Evolutionary conservation across 2,113 vertebrate species (phyloP), one percentile per base, ranked within the genome.

Genomic region (Eolophus roseicapilla): DNA sequence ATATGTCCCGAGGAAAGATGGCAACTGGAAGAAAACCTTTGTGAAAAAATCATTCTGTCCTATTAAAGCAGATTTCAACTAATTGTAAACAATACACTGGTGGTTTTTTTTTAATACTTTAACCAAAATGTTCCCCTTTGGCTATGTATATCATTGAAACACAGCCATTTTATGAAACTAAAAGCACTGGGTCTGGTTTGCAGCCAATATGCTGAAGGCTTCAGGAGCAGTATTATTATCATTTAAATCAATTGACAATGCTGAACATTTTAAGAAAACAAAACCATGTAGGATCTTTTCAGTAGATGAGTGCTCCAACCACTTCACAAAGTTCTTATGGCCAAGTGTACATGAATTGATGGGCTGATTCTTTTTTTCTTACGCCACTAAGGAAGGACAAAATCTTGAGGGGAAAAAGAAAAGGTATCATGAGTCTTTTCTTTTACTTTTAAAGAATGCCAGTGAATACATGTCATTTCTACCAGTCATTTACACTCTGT

Each of bases 101-200:
- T n/a, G 6, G 43, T 0, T 0, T 13, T 78, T 83, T 64, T 25
- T 1, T 8, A 73, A 53, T 21, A 57, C 35, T 64, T 90, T 55
- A 65, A 84, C 28, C 60, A 84, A 86, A 82, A 83, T 70, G 7
- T 47, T 86, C 17, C 80, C 68, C 63, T 92, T 84, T 60, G 82
- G 90, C 85, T 93, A 70, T 59, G 47, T 80, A 82, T 93, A 33
- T 92, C 78, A 90, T 89, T 93, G 76, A 94, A 96, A 83, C 46
- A 68, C 43, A 73, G 62, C 69, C 49, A 67, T 87, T 79, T 93
- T 43, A 76, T 60, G 73, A 60, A 88, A 73, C 28, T 73, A 84
- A 67, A 84, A 79, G 28, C 55, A 62, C 9, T 85, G 64, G 44
- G 7, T 82, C 80, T 83, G 78, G 49, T 94, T 80, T 90, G 29